Evolutionary conservation across 2,113 vertebrate genomes (phyloP).

Genomic region (Salvelinus namaycush): DNA sequence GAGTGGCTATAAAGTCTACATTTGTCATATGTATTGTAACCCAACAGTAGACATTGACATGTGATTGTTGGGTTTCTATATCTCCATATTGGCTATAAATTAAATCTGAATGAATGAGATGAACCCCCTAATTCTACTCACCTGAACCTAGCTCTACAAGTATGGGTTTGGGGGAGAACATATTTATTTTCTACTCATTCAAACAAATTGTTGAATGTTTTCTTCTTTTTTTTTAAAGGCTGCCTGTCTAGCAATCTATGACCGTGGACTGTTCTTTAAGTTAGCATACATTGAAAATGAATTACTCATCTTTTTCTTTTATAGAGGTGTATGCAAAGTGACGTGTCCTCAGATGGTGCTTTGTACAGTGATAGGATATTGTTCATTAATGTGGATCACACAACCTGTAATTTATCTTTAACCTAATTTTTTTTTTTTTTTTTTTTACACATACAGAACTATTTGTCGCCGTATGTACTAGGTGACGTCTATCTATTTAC

Average conservation of each 20-base stretch:
- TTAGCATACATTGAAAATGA: conserved; percentile 66
- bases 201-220: conserved; percentile 70
- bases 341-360: conserved; percentile 75
- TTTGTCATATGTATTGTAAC: neutral
- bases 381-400: conserved; percentile 74
- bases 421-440: conserved; percentile 64
- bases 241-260: conserved; percentile 73
- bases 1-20: neutral
- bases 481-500: conserved; percentile 42
- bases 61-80: neutral
- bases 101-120: conserved; percentile 44
- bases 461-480: conserved; percentile 53
- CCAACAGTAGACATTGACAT: neutral
- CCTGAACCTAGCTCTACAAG: conserved; percentile 16
- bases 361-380: conserved; percentile 77
- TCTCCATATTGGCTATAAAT: conserved; percentile 37
- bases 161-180: conserved; percentile 16
- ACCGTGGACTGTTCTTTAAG: conserved; percentile 75
- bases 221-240: conserved; percentile 36
- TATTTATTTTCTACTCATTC: conserved; percentile 50
- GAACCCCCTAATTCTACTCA: conserved; percentile 10
- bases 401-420: conserved; percentile 77
- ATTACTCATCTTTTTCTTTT: conserved; percentile 46
- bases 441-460: conserved; percentile 57
- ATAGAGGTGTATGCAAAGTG: conserved; percentile 58